Base-by-base conservation (phyloP, 1,140 invertebrate genomes). In the Hyles vespertilio region DNA sequence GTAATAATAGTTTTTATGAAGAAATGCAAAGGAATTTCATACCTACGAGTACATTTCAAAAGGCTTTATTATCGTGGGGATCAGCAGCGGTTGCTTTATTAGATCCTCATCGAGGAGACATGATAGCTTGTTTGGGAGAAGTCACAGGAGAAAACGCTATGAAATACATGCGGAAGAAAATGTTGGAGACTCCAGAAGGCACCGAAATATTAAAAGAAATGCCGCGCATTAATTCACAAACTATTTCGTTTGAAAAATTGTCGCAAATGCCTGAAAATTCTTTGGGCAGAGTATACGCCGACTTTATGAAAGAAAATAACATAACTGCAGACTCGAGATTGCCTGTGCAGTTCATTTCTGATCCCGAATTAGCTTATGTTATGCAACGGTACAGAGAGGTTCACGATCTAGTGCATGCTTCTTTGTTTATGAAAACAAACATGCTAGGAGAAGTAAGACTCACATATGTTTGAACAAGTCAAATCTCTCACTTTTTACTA, bases 301-400 rank as follows among this genome's bases (percentile, higher is more conserved):
- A 94, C 60, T 99, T 98, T 89, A 91, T 99, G 56, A 87, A 91
- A 48, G 90, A 91, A 55, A 96, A 98, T 86, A 93, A 95, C 71
- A 96, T 99, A n/a, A 96, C 95, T 10, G 97, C 98, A 3, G 98
- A 99, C 91, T 95, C 95, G 43, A 91, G 98, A 68, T 87, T 94
- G 63, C 90, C 93, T 40, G 98, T 99, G 1, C 94, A 95, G 70
- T 99, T 99, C 89, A 92, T 99, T 34, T 93, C 97, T 74, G 96
- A 99, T 88, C 86, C 94, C 4, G 94, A 98, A 63, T 86, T 98
- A 55, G 96, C 97, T 12, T 99, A 99, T 90, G 94, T 99, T 3
- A 98, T 99, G 95, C 96, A 98, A 87, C 91, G 98, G 48, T 99
- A 99, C 84, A 93, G 98, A 66, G 98, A 99, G 90, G 94, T 95